phyloP scores from a whole-genome alignment of 1,140 invertebrate species.

The Acyrthosiphon pisum region DNA sequence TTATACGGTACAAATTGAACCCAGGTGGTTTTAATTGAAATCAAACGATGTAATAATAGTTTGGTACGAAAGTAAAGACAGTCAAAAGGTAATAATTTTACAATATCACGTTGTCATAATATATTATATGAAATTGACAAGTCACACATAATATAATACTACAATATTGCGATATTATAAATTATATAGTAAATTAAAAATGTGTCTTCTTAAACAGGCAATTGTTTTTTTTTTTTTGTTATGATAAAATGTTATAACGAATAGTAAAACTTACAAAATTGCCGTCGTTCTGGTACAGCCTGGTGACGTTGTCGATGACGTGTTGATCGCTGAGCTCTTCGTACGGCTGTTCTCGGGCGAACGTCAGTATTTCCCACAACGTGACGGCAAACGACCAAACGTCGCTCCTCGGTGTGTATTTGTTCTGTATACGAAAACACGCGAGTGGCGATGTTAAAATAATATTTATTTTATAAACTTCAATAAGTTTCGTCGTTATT shows the following conservation, averaged over 20 bases:
- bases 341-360: constrained; percentile 75
- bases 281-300: constrained; percentile 18
- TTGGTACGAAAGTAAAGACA: background rate
- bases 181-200: background rate
- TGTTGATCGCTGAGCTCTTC: constrained; percentile 78
- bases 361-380: constrained; percentile 79
- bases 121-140: background rate
- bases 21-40: background rate
- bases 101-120: too few species aligned
- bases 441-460: background rate
- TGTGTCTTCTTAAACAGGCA: background rate
- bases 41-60: background rate
- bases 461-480: background rate
- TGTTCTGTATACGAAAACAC: constrained; percentile 67
- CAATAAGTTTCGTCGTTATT: background rate
- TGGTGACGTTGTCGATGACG: constrained; percentile 74
- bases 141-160: background rate
- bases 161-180: background rate
- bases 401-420: constrained; percentile 75
- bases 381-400: constrained; percentile 83
- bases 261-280: constrained; percentile 37
- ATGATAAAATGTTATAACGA: background rate
- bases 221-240: background rate
- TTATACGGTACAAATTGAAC: background rate
- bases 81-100: too few species aligned